A percentile compares a stretch with the other conserved stretches of the same genome.
phyloP scores from a whole-genome alignment of 2,113 vertebrate species.

The Larimichthys crocea region DNA sequence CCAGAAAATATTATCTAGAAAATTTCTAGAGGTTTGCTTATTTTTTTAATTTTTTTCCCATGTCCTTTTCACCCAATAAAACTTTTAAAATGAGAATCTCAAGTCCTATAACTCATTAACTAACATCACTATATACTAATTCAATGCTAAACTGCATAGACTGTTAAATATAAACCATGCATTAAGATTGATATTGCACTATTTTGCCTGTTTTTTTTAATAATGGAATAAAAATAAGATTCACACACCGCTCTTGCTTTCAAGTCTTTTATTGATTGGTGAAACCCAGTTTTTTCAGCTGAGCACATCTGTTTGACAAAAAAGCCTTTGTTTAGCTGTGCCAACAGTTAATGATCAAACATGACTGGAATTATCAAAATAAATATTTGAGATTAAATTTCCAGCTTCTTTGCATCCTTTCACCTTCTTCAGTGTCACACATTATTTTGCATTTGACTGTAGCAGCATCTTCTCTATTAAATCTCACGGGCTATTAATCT shows the following conservation, averaged over 20 bases:
- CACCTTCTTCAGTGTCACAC: neutral
- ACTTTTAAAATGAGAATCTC: neutral
- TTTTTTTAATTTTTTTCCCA: neutral
- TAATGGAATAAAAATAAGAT: neutral
- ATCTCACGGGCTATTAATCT: slow-evolving; percentile 72
- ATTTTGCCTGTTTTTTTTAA: neutral
- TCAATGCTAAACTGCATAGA: neutral
- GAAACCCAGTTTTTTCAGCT: neutral
- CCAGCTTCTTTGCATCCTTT: slow-evolving; percentile 17
- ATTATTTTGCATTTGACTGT: slow-evolving; percentile 21
- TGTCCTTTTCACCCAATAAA: neutral
- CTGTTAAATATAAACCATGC: neutral
- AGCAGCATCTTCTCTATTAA: slow-evolving; percentile 49
- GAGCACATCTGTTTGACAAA: neutral
- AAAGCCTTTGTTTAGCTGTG: neutral
- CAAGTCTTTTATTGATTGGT: neutral
- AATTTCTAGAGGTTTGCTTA: too few species aligned
- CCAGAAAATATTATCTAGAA: too few species aligned
- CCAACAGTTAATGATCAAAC: neutral
- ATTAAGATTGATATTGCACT: neutral
- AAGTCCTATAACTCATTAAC: neutral
- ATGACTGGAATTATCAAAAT: neutral
- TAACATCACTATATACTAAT: neutral
- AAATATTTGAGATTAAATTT: slow-evolving; percentile 13
- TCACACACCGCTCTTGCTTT: neutral